Percentiles rank a stretch among this genome's conserved stretches.
These are phyloP conservation scores for Scytalopus superciliaris DNA, from an alignment of 2,113 vertebrate genomes.

Conservation along the genomic window DNA sequence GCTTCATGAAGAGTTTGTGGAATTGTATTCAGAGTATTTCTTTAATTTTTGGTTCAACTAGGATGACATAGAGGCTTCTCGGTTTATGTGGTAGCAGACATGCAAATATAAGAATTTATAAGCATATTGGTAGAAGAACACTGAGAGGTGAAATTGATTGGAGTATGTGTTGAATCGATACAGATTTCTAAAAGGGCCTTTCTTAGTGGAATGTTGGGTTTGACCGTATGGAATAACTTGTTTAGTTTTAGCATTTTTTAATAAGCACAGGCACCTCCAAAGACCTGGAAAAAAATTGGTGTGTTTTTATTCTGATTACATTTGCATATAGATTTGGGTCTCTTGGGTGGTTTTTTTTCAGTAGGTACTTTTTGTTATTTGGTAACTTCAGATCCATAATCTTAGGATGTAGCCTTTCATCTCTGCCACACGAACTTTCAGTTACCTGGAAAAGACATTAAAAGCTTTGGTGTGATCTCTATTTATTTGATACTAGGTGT, in stretches of 20 bases:
- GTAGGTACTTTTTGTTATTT: background rate
- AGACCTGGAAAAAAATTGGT: background rate
- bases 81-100: background rate
- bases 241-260: background rate
- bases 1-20: background rate
- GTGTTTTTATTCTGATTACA: background rate
- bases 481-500: background rate
- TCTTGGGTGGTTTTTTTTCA: background rate
- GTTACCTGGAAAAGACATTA: background rate
- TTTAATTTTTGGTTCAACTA: background rate
- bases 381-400: background rate
- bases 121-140: background rate
- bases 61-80: background rate
- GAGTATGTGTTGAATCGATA: background rate
- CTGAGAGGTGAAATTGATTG: background rate
- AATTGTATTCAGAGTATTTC: background rate
- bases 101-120: background rate
- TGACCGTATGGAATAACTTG: background rate
- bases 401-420: background rate
- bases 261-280: background rate
- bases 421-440: background rate
- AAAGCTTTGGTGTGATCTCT: background rate
- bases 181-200: background rate
- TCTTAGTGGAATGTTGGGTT: background rate
- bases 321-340: background rate